A percentile compares a stretch with the other conserved stretches of the same genome.
Conservation (phyloP, 2,797 vertebrate species). For the Hephaestus fuliginosus region DNA sequence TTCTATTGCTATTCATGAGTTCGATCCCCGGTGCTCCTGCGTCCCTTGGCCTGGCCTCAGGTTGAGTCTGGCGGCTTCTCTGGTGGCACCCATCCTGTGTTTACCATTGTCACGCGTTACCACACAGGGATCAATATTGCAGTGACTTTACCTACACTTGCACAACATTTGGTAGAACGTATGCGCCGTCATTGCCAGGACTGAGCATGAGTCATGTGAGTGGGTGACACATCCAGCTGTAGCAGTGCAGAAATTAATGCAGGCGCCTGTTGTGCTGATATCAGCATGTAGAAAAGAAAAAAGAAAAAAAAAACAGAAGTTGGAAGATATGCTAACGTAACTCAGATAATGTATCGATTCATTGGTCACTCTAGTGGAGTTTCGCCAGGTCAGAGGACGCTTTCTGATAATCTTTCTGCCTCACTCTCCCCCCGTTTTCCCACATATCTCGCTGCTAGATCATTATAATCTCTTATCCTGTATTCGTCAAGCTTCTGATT, state of each 20-base stretch:
- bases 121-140: neutral
- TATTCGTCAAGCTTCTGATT: neutral
- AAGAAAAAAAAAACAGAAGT: neutral
- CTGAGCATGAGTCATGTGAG: conserved; percentile 63
- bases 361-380: neutral
- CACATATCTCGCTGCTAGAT: neutral
- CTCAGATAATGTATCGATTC: neutral
- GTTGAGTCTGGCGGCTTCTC: neutral
- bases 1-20: neutral
- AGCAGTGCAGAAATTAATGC: neutral
- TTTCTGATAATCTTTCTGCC: neutral
- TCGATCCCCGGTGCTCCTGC: neutral
- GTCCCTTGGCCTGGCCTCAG: neutral
- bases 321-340: neutral
- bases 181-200: conserved; percentile 67
- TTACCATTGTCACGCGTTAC: neutral
- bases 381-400: neutral
- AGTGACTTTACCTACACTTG: conserved; percentile 40
- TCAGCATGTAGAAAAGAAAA: conserved; percentile 5
- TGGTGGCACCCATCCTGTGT: neutral
- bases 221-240: conserved; percentile 47
- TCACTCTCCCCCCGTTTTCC: neutral
- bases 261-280: neutral
- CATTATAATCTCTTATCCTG: neutral
- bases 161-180: conserved; percentile 43